These are phyloP conservation scores for Agriopis marginaria DNA, from an alignment of 2,888 invertebrate genomes.

Conservation along the genomic window DNA sequence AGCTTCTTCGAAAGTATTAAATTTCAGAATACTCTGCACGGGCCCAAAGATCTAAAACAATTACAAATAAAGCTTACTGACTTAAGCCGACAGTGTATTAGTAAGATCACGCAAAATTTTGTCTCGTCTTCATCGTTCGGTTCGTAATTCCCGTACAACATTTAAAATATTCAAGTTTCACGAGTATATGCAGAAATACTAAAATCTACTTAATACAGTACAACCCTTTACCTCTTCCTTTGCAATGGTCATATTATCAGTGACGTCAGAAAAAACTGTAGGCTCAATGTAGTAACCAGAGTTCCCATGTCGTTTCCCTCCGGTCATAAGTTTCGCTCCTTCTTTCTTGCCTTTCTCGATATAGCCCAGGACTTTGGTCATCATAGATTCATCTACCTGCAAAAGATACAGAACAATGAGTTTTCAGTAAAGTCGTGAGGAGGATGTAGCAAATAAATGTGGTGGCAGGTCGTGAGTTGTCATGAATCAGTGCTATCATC, in stretches of 20 bases:
- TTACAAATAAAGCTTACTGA: no score
- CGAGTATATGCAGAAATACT: no score
- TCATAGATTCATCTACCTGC: constrained; percentile 87
- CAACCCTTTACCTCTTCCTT: constrained; percentile 88
- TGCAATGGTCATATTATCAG: constrained; percentile 91
- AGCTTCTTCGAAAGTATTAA: constrained; percentile 91
- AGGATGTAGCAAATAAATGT: no score
- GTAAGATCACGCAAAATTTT: no score
- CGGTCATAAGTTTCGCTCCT: constrained; percentile 92
- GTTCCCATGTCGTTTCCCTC: constrained; percentile 88
- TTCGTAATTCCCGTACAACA: no score
- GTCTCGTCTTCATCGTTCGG: no score
- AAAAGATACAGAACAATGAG: background rate
- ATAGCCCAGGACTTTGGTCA: constrained; percentile 90
- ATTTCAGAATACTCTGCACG: constrained; percentile 94
- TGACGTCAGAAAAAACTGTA: constrained; percentile 91
- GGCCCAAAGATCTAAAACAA: constrained; percentile 93
- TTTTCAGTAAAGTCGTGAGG: no score
- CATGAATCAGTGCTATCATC: no score
- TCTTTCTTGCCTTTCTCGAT: constrained; percentile 92
- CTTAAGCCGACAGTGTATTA: no score
- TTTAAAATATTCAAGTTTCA: no score
- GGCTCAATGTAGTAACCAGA: constrained; percentile 92
- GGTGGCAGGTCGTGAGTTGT: no score
- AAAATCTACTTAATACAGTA: no score